Conservation (phyloP, 1,140 invertebrate genomes). For the Chelonus insularis region DNA sequence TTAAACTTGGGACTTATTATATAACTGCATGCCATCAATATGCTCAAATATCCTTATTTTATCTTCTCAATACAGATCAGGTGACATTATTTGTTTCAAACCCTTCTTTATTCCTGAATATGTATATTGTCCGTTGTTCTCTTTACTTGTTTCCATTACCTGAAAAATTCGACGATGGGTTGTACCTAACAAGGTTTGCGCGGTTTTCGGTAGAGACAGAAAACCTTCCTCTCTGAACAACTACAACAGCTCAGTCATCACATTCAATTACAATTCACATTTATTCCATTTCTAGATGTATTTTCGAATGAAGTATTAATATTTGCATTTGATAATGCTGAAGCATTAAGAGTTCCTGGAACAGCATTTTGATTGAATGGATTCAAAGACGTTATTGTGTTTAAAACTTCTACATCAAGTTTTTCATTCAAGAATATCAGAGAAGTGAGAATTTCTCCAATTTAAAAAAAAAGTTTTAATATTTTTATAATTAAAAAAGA, state of each 20-base stretch:
- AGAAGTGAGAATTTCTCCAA: too few relatives aligned
- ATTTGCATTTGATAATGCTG: too few relatives aligned
- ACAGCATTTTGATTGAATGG: too few relatives aligned
- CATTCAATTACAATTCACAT: constrained; percentile 22
- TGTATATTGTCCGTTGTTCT: constrained; percentile 12
- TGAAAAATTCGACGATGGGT: constrained; percentile 5
- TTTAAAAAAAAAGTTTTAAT: too few relatives aligned
- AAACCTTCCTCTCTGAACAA: constrained; percentile 23
- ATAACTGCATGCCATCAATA: constrained; percentile 29
- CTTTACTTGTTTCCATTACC: background rate
- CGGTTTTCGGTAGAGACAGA: constrained; percentile 22
- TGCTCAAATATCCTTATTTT: constrained; percentile 19
- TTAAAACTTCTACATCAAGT: too few relatives aligned
- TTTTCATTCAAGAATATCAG: too few relatives aligned
- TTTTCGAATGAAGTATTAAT: too few relatives aligned
- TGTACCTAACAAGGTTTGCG: constrained; percentile 18
- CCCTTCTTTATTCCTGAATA: constrained; percentile 26
- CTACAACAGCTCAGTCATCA: constrained; percentile 23
- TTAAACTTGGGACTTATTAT: constrained; percentile 23
- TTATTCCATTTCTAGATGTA: too few relatives aligned
- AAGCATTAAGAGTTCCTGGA: too few relatives aligned
- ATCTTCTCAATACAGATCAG: constrained; percentile 21
- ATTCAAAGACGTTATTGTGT: too few relatives aligned
- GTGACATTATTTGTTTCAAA: constrained; percentile 18
- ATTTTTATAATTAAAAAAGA: too few relatives aligned